Percentiles rank a stretch among this genome's conserved stretches.
These are phyloP conservation scores for Thripadectes ignobilis DNA, from an alignment of 2,797 vertebrate species.

Conservation along the genomic window DNA sequence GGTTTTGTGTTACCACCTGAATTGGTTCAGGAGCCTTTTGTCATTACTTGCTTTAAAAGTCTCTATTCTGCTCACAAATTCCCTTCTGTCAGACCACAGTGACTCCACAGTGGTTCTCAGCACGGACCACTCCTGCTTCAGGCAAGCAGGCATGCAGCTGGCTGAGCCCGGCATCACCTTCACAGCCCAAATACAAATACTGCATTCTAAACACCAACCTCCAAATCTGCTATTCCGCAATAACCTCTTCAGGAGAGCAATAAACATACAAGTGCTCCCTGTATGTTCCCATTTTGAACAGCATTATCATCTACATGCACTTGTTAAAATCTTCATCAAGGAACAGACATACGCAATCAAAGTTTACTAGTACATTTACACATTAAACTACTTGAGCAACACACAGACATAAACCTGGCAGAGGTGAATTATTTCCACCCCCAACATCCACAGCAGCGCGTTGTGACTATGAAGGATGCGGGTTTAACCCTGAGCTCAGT, in stretches of 20 bases:
- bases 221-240: background rate
- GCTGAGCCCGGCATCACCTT: background rate
- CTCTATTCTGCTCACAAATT: background rate
- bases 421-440: background rate
- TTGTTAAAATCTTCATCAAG: background rate
- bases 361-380: fast-evolving
- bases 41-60: fast-evolving
- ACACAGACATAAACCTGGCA: fast-evolving
- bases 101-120: background rate
- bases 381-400: background rate
- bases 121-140: background rate
- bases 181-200: fast-evolving
- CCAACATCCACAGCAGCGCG: fast-evolving
- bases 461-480: fast-evolving
- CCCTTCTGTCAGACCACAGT: background rate
- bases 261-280: fast-evolving
- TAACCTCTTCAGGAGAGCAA: background rate
- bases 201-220: fast-evolving
- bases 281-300: fast-evolving
- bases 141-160: fast-evolving
- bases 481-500: background rate
- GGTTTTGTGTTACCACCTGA: background rate
- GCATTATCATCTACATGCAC: fast-evolving
- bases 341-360: fast-evolving
- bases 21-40: background rate